Evolutionary conservation across 2,113 vertebrate species (phyloP), one percentile per base, ranked within the genome.

Genomic region (Pardalotus punctatus): DNA sequence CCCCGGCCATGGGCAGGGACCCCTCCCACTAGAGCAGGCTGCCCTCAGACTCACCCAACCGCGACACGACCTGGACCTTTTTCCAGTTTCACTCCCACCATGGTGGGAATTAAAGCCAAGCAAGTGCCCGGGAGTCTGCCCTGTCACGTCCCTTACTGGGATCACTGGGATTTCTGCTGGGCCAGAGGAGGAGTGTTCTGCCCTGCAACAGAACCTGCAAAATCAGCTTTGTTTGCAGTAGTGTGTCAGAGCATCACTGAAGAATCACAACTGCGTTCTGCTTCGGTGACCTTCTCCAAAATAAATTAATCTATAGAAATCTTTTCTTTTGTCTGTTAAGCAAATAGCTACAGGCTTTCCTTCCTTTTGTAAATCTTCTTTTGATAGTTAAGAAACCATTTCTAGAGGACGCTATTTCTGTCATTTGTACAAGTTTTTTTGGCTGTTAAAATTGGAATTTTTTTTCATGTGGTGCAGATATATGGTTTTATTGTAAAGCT

Each of bases 91-190:
- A 5, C 14, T 80, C 53, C 5, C 33, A 22, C 29, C 16, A 0
- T 4, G 50, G 9, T 5, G 24, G n/a, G 21, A 38, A 62, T 21
- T 10, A 10, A 47, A 35, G 7, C 70, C 38, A 29, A 24, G 38
- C 22, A 27, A 36, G 50, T 33, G 53, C 40, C 58, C 29, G 2
- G 33, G n/a, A 48, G 58, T 40, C 35, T 23, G 42, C 64, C 24
- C 18, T 20, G 50, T 29, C 5, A 6, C 48, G 31, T 22, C 6
- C 0, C 25, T 11, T 6, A 0, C 9, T 56, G 67, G 38, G n/a
- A 15, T 35, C 45, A 1, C 74, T 42, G 29, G 13, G 11, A 38
- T 50, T 91, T 64, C 78, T 48, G 48, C 60, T 11, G 11, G 54
- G 72, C 64, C 38, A 2, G 13, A 12, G 36, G 1, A 2, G 6